Base-by-base conservation (phyloP, 1,140 invertebrate species). In the Globodera rostochiensis region DNA sequence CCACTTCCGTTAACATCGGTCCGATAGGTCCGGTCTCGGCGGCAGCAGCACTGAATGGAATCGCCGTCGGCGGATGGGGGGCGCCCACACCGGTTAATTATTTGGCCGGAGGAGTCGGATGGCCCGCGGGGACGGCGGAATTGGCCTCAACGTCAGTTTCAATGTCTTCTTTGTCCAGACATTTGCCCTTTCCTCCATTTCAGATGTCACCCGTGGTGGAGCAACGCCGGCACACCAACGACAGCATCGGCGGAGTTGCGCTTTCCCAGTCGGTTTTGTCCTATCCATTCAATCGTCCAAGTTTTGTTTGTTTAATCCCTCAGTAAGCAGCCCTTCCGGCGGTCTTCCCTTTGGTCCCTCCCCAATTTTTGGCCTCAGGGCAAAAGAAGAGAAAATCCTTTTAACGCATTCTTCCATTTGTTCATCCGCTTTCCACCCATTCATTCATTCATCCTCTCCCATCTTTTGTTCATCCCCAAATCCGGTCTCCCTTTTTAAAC, bases 301-400 rank as follows among this genome's bases (percentile, higher is more conserved):
- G 36, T 71, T 36, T 71, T 71, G 69, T 71, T 71, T 71, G 69
- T 19, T 6, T 71, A 71, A 71, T 71, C 69, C 69, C n/a, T 21
- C 69, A 47, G 11, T 47, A 45, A 36, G 36, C 1, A 36, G 36
- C 25, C 69, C 69, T 45, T 71, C 46, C 46, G 69, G 69, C 69
- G 36, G n/a, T 2, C 13, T 66, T 66, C 36, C 25, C 69, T 47
- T 36, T 47, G 69, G 6, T 47, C 36, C 1, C 36, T 45, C 11
- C 69, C 69, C 25, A 13, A 66, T 45, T 47, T 71, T 71, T 36
- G 69, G 69, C 57, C 57, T 64, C 15, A 64, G 57, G 57, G 57
- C 13, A 64, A 53, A 64, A 47, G 69, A 11, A n/a, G 46, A 36
- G 46, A 36, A 71, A 47, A 71, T 71, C 69, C n/a, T 71, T 71